Base-by-base conservation (phyloP, 2,113 vertebrate genomes). In the Protobothrops flavoviridis region DNA sequence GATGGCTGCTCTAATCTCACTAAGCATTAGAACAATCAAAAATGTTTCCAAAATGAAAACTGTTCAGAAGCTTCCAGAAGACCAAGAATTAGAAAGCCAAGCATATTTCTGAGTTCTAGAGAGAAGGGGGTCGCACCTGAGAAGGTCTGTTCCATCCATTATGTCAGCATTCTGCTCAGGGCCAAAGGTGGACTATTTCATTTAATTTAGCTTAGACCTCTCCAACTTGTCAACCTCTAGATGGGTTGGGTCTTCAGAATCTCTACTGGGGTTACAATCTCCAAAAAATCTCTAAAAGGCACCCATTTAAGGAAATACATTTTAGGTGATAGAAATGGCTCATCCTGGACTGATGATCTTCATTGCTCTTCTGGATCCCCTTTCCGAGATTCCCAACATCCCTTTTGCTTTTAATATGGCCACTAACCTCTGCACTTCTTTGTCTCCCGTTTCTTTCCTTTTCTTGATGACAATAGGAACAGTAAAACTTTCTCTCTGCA, bases 401-500 rank as follows among this genome's bases (percentile, higher is more conserved):
- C 20, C 3, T 21, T 48, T 6, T n/a, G 52, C 23, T 29, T 85
- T 17, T 10, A 12, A 10, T 61, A 15, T 88, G 3, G 21, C 33
- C 10, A 11, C 1, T 26, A 33, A 85, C 1, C 24, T 43, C 55
- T 48, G 13, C 23, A 33, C 1, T 85, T 23, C 39, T n/a, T 26
- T 23, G 23, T 26, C 33, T 69, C 13, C 53, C 21, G 43, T 33
- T 90, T 26, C 9, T 11, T 59, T 90, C 50, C n/a, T 48, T 88
- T 20, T 69, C 59, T 33, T 53, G 21, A 81, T 43, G 39, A 81
- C 74, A 43, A 43, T 43, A 81, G 15, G 33, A 21, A 81, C n/a
- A 81, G 69, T 81, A 81, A 92, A 74, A 43, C 12, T 1, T 87
- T 48, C 21, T 64, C 86, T 92, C 48, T 94, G 88, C 57, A 99